These are phyloP conservation scores for Drosophila nigromelanica DNA, from an alignment of 1,140 invertebrate species.

Conservation along the genomic window DNA sequence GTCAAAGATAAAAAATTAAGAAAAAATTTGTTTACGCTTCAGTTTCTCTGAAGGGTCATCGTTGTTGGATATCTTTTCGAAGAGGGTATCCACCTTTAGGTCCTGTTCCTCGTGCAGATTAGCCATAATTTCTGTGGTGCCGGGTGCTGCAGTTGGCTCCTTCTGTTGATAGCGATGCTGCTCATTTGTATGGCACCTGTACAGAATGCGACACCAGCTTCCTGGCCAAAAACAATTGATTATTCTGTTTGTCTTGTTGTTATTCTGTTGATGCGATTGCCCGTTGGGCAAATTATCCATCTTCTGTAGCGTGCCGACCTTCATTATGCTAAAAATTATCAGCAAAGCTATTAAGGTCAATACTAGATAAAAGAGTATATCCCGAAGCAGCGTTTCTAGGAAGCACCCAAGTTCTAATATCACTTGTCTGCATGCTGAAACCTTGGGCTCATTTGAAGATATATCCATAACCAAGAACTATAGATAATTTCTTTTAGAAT, in stretches of 20 bases:
- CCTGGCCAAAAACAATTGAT: background rate
- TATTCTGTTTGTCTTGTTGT: background rate
- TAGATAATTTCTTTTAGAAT: background rate
- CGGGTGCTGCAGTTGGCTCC: too few species aligned
- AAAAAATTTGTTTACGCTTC: background rate
- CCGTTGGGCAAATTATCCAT: background rate
- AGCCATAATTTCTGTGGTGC: too few species aligned
- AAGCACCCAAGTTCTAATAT: background rate
- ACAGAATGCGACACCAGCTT: slow-evolving; percentile 1
- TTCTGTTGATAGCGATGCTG: background rate
- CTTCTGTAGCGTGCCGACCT: background rate
- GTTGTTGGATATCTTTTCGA: background rate
- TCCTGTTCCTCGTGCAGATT: background rate
- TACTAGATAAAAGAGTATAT: background rate
- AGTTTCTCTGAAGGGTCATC: too few species aligned
- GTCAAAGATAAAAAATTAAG: background rate
- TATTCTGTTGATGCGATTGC: background rate
- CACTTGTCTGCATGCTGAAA: background rate
- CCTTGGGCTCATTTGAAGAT: background rate
- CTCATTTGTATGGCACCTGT: too few species aligned
- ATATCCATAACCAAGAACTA: background rate
- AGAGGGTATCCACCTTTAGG: background rate
- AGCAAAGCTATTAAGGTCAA: background rate
- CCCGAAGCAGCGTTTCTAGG: background rate
- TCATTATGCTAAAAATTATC: background rate